phyloP scores from a whole-genome alignment of 2,113 vertebrate genomes.

The Rhea pennata region DNA sequence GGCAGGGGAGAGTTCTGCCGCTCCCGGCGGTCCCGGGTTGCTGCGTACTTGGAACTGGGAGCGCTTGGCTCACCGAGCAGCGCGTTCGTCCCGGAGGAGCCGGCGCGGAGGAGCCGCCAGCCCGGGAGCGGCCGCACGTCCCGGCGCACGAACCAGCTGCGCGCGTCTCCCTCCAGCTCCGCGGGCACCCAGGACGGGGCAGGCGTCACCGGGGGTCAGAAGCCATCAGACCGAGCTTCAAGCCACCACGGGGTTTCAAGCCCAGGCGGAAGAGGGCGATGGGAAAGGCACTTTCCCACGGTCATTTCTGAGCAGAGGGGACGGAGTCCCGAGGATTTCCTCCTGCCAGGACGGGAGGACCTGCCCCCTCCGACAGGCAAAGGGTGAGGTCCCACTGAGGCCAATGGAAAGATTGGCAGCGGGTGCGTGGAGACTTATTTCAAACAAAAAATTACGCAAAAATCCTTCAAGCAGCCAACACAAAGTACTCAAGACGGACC shows the following conservation, averaged over 20 bases:
- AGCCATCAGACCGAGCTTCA: background rate
- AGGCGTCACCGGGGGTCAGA: background rate
- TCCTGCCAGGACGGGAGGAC: background rate
- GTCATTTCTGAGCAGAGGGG: background rate
- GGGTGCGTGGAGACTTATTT: background rate
- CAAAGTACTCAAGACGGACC: background rate
- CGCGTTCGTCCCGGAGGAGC: background rate
- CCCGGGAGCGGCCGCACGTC: background rate
- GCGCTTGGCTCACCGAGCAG: background rate
- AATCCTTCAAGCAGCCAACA: background rate
- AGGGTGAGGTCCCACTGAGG: background rate
- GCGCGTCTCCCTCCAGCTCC: background rate
- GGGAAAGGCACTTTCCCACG: too few relatives aligned
- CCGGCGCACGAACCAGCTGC: background rate
- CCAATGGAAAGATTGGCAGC: conserved; percentile 23
- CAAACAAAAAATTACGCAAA: background rate
- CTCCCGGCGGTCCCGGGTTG: background rate
- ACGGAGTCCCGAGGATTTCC: accelerated
- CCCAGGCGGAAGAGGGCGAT: too few relatives aligned
- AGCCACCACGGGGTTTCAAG: background rate
- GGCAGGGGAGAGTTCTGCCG: background rate
- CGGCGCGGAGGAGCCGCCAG: accelerated
- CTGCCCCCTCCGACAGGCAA: background rate
- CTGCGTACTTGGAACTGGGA: background rate
- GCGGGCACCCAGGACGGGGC: background rate